Evolutionary conservation across 2,888 invertebrate genomes (phyloP).

Genomic region (Podotricha telesiphe): DNA sequence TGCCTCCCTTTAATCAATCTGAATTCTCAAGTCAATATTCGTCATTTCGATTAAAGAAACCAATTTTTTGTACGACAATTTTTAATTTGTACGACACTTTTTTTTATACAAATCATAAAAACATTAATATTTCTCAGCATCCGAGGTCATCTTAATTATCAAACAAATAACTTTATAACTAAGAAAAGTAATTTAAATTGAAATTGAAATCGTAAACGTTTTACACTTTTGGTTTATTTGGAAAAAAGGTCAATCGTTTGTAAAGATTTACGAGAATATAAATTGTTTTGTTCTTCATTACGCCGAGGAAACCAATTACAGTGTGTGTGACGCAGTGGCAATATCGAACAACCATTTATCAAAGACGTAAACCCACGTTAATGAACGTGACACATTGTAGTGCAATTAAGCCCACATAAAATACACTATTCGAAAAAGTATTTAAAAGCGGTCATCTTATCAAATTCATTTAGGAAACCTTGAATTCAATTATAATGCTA

Average conservation of each 20-base stretch:
- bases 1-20: conserved; percentile 30
- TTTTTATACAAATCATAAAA: conserved; percentile 15
- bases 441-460: conserved; percentile 12
- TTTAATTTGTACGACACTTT: conserved; percentile 1
- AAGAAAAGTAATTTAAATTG: conserved; percentile 6
- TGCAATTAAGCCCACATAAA: conserved; percentile 45
- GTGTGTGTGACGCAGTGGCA: conserved; percentile 63
- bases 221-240: conserved; percentile 24
- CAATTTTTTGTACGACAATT: background rate
- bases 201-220: conserved; percentile 23
- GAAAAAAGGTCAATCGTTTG: conserved; percentile 39
- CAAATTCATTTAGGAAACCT: conserved; percentile 25
- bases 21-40: conserved; percentile 19
- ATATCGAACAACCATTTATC: conserved; percentile 71
- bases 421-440: conserved; percentile 21
- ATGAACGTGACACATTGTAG: conserved; percentile 58
- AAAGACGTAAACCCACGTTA: conserved; percentile 64
- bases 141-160: background rate
- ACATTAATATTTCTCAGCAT: background rate
- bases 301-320: conserved; percentile 64
- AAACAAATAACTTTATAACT: conserved; percentile 8
- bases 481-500: conserved; percentile 37
- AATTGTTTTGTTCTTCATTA: conserved; percentile 51
- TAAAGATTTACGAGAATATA: conserved; percentile 45
- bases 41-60: conserved; percentile 8